These are phyloP conservation scores for Phoxinus dragarum DNA, from an alignment of 2,797 vertebrate species.

Conservation along the genomic window DNA sequence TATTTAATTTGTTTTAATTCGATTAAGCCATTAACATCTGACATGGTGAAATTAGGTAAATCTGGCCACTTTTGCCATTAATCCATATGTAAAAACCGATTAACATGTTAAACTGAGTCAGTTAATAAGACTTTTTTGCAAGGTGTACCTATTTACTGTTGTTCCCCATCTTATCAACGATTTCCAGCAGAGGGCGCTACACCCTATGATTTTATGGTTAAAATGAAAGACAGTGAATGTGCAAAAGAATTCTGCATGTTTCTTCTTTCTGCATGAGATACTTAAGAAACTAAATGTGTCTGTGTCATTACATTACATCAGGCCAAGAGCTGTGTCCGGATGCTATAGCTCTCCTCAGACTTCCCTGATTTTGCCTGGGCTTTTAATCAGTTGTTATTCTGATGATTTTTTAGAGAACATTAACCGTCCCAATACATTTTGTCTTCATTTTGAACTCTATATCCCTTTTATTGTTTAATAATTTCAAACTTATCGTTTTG, in stretches of 20 bases:
- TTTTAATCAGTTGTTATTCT: not conserved
- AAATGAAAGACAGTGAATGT: too few species aligned
- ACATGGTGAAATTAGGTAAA: not conserved
- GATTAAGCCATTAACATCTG: not conserved
- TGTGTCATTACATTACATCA: not conserved
- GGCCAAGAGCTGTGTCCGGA: not conserved
- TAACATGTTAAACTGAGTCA: not conserved
- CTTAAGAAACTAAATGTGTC: not conserved
- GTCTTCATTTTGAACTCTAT: not conserved
- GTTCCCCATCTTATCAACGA: not conserved
- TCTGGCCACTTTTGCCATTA: not conserved
- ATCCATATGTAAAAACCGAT: not conserved
- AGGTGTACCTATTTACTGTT: not conserved
- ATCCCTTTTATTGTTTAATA: not conserved
- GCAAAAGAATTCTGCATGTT: not conserved
- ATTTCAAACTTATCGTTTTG: not conserved
- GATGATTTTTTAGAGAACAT: not conserved
- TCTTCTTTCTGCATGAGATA: too few species aligned
- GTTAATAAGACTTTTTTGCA: not conserved
- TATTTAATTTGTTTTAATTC: not conserved
- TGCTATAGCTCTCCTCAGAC: not conserved
- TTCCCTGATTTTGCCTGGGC: not conserved
- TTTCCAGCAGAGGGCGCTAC: not conserved
- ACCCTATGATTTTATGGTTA: not conserved
- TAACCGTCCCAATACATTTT: not conserved